phyloP scores from a whole-genome alignment of 2,797 vertebrate genomes.

The Danio aesculapii region DNA sequence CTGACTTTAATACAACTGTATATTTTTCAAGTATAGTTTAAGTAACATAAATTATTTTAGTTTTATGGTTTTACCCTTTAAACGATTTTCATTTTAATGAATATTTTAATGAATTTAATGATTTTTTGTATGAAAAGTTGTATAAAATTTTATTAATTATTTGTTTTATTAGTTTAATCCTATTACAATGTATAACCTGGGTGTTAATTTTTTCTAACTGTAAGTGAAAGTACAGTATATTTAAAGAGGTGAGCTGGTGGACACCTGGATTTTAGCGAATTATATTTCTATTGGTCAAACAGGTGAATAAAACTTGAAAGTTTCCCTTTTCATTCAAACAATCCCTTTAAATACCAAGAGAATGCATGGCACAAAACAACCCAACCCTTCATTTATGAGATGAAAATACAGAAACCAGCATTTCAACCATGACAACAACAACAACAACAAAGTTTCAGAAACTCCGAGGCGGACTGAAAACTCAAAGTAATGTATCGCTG shows the following conservation, averaged over 20 bases:
- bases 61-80: no score
- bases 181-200: no score
- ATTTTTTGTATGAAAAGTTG: no score
- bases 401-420: background rate
- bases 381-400: background rate
- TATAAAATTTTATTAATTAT: no score
- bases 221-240: background rate
- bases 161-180: no score
- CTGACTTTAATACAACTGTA: no score
- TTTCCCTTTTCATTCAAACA: background rate
- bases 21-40: no score
- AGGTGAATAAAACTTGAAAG: background rate
- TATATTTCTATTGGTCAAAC: background rate
- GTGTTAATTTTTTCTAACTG: no score
- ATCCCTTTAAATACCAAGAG: background rate
- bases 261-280: background rate
- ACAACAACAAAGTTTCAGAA: slow-evolving; percentile 8
- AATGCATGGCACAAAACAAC: background rate
- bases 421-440: slow-evolving; percentile 23
- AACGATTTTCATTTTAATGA: no score
- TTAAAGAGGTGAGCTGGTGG: background rate
- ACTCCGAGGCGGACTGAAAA: slow-evolving; percentile 7
- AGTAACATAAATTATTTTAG: no score
- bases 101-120: no score
- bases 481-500: slow-evolving; percentile 5